phyloP scores from a whole-genome alignment of 2,888 invertebrate genomes.

The Watsonalla cultraria region DNA sequence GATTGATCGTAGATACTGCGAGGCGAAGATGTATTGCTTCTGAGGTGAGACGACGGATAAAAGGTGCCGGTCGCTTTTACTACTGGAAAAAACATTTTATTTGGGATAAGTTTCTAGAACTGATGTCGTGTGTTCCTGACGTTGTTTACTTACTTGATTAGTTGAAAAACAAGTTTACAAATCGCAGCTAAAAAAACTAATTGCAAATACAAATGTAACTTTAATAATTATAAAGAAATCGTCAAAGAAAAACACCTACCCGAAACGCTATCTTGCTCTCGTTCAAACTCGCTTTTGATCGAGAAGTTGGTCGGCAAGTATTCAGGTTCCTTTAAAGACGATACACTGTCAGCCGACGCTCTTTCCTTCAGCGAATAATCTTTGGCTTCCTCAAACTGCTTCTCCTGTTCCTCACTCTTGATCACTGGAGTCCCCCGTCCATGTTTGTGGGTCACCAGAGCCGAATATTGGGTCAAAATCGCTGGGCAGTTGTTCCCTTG shows the following conservation, averaged over 20 bases:
- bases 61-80: slow-evolving; percentile 96
- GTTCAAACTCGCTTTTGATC: slow-evolving; percentile 71
- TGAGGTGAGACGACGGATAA: slow-evolving; percentile 87
- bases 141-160: too few species aligned
- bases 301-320: slow-evolving; percentile 64
- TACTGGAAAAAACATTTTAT: slow-evolving; percentile 81
- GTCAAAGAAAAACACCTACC: slow-evolving; percentile 54
- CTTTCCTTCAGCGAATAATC: slow-evolving; percentile 73
- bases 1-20: slow-evolving; percentile 76
- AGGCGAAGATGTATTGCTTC: slow-evolving; percentile 76
- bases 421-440: slow-evolving; percentile 67
- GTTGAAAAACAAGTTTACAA: too few species aligned
- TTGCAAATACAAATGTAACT: neutral
- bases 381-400: slow-evolving; percentile 68
- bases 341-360: slow-evolving; percentile 62
- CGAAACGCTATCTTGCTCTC: slow-evolving; percentile 70
- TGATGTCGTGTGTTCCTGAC: too few species aligned
- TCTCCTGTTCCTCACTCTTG: slow-evolving; percentile 63
- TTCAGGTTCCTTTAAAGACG: slow-evolving; percentile 55
- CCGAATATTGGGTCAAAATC: slow-evolving; percentile 72
- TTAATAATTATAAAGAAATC: slow-evolving; percentile 5
- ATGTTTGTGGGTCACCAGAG: slow-evolving; percentile 71
- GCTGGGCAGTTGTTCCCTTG: slow-evolving; percentile 72
- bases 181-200: too few species aligned
- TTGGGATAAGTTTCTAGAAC: slow-evolving; percentile 5